Base-by-base conservation (phyloP, 2,797 vertebrate genomes). In the Gymnoscopelus braueri region DNA sequence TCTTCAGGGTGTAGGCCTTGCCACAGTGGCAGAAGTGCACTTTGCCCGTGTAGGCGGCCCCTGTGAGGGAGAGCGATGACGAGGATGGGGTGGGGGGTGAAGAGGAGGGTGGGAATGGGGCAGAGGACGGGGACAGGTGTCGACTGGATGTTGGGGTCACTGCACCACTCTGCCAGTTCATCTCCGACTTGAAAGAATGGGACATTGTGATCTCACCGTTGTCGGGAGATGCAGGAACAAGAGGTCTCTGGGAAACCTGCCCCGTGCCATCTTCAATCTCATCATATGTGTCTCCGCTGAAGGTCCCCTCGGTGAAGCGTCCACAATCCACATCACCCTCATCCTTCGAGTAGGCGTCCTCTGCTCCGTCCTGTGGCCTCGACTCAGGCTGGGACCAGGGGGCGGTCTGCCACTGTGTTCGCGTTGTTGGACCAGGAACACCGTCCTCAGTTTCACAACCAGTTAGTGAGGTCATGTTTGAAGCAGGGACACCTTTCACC, bases 21-120 rank as follows among this genome's bases (percentile, higher is more conserved):
- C 97, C 97, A 0, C 97, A 98, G 90, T 98, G 97, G 83, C 97
- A 98, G 86, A 97, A 93, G 78, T 97, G 97, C 59, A 98, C 94
- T 82, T 97, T 96, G 52, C 94, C 94, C 0, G 90, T 74, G 69
- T 93, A 89, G 26, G 93, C 82, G 60, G 90, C 75, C 0, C 93
- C 91, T 0, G 92, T 81, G 3, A 91, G 78, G 6, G 90, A 88
- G 39, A 91, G 84, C 0, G 92, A 91, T 47, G 93, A 92, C 0
- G 93, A 93, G 0, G 93, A 93, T 0, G 92, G 88, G 14, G 87
- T 90, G 0, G 91, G 90, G 4, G 91, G 89, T 0, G 94, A 90
- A 5, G 89, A 74, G 2, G 89, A 82, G 0, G 89, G 80, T 0
- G 80, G 86, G 10, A 89, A 86, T 0, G 84, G 64, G 1, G 87